Evolutionary conservation across 1,140 invertebrate genomes (phyloP).

Genomic region (Reticulitermes speratus): DNA sequence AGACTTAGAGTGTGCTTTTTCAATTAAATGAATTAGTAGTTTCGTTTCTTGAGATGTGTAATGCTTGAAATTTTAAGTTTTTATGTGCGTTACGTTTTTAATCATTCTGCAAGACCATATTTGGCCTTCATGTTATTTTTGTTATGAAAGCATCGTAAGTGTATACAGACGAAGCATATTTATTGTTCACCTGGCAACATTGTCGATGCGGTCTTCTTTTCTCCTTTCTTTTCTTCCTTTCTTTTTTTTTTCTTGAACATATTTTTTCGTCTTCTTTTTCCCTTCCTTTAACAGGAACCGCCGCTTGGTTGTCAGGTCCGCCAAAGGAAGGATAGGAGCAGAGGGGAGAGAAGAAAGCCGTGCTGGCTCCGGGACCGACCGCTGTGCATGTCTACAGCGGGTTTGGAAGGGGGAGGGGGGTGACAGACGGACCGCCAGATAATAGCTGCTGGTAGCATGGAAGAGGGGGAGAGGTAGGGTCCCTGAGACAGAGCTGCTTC

Average conservation of each 20-base stretch:
- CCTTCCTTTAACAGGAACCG: conserved; percentile 32
- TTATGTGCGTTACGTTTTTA: not conserved
- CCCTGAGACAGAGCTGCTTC: not conserved
- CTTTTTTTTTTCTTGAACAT: not conserved
- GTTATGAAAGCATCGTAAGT: not conserved
- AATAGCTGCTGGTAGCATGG: conserved; percentile 19
- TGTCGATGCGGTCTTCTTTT: conserved; percentile 24
- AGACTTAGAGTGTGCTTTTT: too few relatives aligned
- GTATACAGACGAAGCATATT: not conserved
- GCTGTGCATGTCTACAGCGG: not conserved
- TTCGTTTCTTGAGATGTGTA: not conserved
- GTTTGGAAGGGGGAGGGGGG: conserved; percentile 12
- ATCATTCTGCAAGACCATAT: not conserved
- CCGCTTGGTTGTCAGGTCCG: conserved; percentile 25
- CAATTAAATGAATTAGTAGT: too few relatives aligned
- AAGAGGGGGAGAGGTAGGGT: not conserved
- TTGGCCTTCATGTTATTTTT: not conserved
- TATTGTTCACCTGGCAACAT: conserved; percentile 31
- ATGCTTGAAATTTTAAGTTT: not conserved
- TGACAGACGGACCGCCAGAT: conserved; percentile 22
- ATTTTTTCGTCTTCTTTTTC: conserved; percentile 27
- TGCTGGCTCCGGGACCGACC: conserved; percentile 1
- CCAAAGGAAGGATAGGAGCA: not conserved
- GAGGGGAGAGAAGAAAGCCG: not conserved
- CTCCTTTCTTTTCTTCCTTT: not conserved